Percentiles rank a stretch among this genome's conserved stretches.
Conservation (phyloP, 53 echinoderm and acorn worm genomes). For the Pentamera pediparva region DNA sequence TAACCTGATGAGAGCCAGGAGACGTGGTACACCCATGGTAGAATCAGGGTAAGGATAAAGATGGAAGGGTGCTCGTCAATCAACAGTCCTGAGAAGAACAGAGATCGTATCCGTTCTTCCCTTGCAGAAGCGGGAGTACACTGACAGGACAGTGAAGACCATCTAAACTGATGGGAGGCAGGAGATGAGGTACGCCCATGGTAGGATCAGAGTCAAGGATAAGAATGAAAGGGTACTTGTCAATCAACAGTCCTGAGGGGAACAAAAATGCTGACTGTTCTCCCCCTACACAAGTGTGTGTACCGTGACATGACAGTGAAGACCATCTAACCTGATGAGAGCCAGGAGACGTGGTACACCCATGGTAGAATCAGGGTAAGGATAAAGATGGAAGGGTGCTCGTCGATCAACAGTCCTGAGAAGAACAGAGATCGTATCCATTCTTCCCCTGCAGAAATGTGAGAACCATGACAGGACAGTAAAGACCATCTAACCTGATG, state of each 20-base stretch:
- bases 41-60: conserved; percentile 82
- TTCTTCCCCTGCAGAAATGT: too few relatives aligned
- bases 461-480: conserved; percentile 78
- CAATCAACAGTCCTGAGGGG: conserved; percentile 53
- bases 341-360: conserved; percentile 87
- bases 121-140: too few relatives aligned
- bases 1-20: conserved; percentile 96
- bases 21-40: conserved; percentile 78
- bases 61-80: conserved; percentile 73
- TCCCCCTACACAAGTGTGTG: too few relatives aligned
- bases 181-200: conserved; percentile 88
- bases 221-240: conserved; percentile 79
- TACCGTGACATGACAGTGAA: conserved; percentile 91
- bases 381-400: conserved; percentile 97
- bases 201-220: conserved; percentile 89
- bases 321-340: conserved; percentile 80
- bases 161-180: conserved; percentile 92
- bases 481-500: conserved; percentile 92
- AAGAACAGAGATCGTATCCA: too few relatives aligned
- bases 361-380: conserved; percentile 72
- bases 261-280: too few relatives aligned
- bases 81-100: conserved; percentile 40
- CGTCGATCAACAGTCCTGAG: too few relatives aligned
- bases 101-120: too few relatives aligned
- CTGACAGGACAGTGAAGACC: conserved; percentile 92